phyloP scores from a whole-genome alignment of 1,140 invertebrate genomes.

The Lerema accius region DNA sequence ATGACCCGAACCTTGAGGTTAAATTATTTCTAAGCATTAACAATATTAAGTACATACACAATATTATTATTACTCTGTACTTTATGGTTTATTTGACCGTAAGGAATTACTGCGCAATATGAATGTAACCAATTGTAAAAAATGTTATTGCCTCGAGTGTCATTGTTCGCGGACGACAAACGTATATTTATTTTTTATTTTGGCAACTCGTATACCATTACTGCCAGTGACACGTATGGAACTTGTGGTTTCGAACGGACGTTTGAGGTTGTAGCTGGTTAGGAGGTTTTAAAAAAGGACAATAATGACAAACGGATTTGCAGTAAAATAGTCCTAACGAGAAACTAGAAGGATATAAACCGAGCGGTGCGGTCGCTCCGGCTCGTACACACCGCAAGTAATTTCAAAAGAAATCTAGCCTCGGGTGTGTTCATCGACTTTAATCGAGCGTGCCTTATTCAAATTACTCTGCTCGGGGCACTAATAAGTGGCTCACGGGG shows the following conservation, averaged over 20 bases:
- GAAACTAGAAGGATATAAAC: conserved; percentile 48
- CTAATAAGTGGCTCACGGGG: conserved; percentile 40
- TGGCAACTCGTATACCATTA: conserved; percentile 36
- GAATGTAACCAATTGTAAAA: conserved; percentile 30
- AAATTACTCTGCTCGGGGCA: conserved; percentile 45
- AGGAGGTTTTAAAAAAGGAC: conserved; percentile 44
- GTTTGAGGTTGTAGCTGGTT: conserved; percentile 46
- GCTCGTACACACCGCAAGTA: conserved; percentile 26
- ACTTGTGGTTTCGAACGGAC: conserved; percentile 33
- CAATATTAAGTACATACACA: too few relatives aligned
- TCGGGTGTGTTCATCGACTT: conserved; percentile 33
- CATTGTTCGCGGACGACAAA: conserved; percentile 34
- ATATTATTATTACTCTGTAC: conserved; percentile 13
- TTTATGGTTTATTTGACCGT: conserved; percentile 3
- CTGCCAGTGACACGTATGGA: conserved; percentile 32
- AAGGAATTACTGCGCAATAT: conserved; percentile 22
- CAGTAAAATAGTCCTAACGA: conserved; percentile 65
- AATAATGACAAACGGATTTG: conserved; percentile 54
- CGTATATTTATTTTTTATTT: conserved; percentile 33
- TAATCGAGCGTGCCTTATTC: conserved; percentile 47
- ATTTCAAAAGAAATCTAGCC: conserved; percentile 43
- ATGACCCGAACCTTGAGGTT: conserved; percentile 4
- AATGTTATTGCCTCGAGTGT: conserved; percentile 29
- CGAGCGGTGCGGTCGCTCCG: conserved; percentile 49
- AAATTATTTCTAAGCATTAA: too few relatives aligned